Evolutionary conservation across 92 coral and sea anemone genomes (phyloP).

Genomic region (Siderastrea radians): DNA sequence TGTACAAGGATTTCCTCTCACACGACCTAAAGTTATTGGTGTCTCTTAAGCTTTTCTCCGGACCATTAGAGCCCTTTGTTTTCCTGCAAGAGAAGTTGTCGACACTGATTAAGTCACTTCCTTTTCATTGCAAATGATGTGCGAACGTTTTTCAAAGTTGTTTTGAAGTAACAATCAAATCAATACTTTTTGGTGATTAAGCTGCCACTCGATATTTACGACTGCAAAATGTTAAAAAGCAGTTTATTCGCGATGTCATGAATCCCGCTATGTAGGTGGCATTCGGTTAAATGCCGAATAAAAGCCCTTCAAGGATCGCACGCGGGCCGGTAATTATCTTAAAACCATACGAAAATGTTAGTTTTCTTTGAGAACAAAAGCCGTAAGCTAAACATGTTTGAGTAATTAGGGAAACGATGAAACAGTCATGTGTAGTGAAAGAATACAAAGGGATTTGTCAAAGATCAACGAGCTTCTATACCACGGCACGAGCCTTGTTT

Average conservation of each 20-base stretch:
- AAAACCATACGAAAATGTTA: constrained; percentile 93
- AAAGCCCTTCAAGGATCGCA: constrained; percentile 66
- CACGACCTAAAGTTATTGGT: constrained; percentile 66
- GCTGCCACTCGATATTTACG: constrained; percentile 68
- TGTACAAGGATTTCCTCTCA: constrained; percentile 82
- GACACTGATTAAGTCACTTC: constrained; percentile 40
- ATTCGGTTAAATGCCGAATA: constrained; percentile 71
- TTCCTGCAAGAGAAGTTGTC: constrained; percentile 47
- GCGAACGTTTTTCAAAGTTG: constrained; percentile 58
- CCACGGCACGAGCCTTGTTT: constrained; percentile 47
- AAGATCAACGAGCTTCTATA: constrained; percentile 77
- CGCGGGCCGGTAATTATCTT: constrained; percentile 85
- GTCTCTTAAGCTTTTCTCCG: constrained; percentile 65
- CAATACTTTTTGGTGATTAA: constrained; percentile 46
- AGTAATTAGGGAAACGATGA: constrained; percentile 86
- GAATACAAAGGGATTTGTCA: constrained; percentile 81
- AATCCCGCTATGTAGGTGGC: constrained; percentile 70
- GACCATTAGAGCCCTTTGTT: constrained; percentile 77
- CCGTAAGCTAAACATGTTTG: constrained; percentile 71
- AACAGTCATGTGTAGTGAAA: constrained; percentile 67
- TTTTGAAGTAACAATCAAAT: constrained; percentile 56
- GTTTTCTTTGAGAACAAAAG: constrained; percentile 85
- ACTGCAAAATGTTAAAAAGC: constrained; percentile 80
- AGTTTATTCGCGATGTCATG: constrained; percentile 83
- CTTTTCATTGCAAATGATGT: constrained; percentile 39